Evolutionary conservation across 2,888 invertebrate genomes (phyloP).

Genomic region (Selenia dentaria): DNA sequence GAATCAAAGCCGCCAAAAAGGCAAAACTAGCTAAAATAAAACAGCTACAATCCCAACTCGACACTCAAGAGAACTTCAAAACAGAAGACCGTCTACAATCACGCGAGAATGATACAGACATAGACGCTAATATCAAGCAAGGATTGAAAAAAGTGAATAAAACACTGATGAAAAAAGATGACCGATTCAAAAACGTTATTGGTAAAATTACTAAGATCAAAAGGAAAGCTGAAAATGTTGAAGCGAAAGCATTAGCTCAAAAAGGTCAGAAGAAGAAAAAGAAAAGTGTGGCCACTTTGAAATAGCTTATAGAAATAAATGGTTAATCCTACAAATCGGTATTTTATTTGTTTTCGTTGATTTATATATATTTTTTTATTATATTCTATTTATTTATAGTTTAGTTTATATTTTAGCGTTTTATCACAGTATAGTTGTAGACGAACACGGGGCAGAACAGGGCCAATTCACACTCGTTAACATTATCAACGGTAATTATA

Average conservation of each 20-base stretch:
- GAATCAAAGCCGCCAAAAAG: conserved; percentile 73
- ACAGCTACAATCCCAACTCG: conserved; percentile 60
- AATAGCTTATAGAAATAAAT: conserved; percentile 1
- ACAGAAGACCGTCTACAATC: conserved; percentile 42
- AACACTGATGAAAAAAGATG: conserved; percentile 74
- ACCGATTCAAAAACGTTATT: conserved; percentile 74
- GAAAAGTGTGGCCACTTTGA: conserved; percentile 18
- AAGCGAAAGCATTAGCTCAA: conserved; percentile 36
- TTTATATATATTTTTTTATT: no score
- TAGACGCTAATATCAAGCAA: conserved; percentile 64
- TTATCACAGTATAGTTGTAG: no score
- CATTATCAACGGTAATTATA: no score
- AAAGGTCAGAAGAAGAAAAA: conserved; percentile 47
- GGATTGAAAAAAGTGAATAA: conserved; percentile 70
- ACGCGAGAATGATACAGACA: conserved; percentile 47
- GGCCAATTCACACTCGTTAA: no score
- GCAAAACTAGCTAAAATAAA: conserved; percentile 69
- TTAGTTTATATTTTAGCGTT: no score
- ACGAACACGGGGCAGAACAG: no score
- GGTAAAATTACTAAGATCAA: conserved; percentile 75
- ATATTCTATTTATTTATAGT: no score
- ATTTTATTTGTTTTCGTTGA: background rate
- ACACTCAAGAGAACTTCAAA: conserved; percentile 35
- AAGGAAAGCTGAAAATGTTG: conserved; percentile 65
- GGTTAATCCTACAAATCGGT: background rate